Conservation (phyloP, 2,888 invertebrate species). For the Melanargia galathea region DNA sequence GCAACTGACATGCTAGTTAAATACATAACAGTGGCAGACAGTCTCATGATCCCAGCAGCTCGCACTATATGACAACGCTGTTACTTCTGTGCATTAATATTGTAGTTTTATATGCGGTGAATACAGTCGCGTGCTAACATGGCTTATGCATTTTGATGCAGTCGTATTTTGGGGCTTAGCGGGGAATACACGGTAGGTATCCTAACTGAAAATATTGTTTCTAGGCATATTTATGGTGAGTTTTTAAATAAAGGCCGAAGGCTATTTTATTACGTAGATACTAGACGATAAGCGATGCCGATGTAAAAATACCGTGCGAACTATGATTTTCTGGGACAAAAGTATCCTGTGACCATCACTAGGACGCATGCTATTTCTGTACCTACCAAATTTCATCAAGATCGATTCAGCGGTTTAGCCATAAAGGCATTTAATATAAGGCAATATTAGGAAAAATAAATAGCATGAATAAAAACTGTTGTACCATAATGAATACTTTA, state of each 20-base stretch:
- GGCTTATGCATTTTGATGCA: slow-evolving; percentile 37
- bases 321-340: too few relatives aligned
- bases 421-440: too few relatives aligned
- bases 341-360: too few relatives aligned
- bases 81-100: slow-evolving; percentile 39
- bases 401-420: too few relatives aligned
- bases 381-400: too few relatives aligned
- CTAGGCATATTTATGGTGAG: background rate
- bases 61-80: slow-evolving; percentile 6
- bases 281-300: too few relatives aligned
- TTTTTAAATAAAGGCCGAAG: slow-evolving; percentile 1
- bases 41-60: background rate
- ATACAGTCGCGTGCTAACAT: slow-evolving; percentile 25
- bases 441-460: too few relatives aligned
- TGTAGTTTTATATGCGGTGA: slow-evolving; percentile 34
- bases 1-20: background rate
- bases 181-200: slow-evolving; percentile 3
- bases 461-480: too few relatives aligned
- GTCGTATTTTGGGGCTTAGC: slow-evolving; percentile 12
- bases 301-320: too few relatives aligned
- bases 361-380: too few relatives aligned
- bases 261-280: background rate
- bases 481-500: too few relatives aligned
- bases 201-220: slow-evolving; percentile 13
- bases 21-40: background rate